A percentile compares a stretch with the other conserved stretches of the same genome.
Evolutionary conservation across 2,113 vertebrate genomes (phyloP).

Genomic region (Catagonus wagneri): DNA sequence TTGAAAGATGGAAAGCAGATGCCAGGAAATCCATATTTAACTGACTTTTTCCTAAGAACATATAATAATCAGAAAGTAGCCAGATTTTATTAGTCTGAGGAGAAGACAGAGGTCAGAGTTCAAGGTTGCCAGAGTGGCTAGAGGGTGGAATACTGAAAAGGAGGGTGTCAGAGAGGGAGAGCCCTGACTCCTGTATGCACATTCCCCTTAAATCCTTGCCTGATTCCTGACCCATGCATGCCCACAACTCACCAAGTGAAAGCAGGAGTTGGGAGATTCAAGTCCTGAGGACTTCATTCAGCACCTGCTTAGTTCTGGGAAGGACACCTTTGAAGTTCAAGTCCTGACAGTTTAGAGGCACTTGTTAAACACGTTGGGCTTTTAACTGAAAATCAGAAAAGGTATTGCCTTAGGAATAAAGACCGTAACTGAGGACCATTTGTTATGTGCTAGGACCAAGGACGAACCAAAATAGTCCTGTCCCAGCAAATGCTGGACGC

Average conservation of each 20-base stretch:
- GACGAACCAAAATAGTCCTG: neutral
- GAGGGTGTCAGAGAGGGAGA: neutral
- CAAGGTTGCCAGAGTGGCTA: neutral
- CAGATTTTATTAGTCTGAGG: neutral
- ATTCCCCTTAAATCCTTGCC: neutral
- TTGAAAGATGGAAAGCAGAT: neutral
- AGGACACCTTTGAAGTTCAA: neutral
- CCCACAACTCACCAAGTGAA: neutral
- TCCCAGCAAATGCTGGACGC: neutral
- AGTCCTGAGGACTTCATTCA: neutral
- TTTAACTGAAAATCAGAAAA: neutral
- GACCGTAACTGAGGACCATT: fast-evolving
- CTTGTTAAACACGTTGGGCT: neutral
- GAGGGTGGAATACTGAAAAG: neutral
- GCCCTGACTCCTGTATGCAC: neutral
- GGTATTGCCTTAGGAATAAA: neutral
- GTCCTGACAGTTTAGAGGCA: neutral
- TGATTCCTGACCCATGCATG: neutral
- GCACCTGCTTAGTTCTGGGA: neutral
- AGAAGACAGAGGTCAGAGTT: neutral
- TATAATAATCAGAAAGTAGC: neutral
- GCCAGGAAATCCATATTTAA: neutral
- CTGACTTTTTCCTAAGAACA: neutral
- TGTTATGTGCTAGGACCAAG: neutral
- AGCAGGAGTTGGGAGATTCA: neutral